Evolutionary conservation across 2,797 vertebrate genomes (phyloP).

Genomic region (Sebastes steindachneri): DNA sequence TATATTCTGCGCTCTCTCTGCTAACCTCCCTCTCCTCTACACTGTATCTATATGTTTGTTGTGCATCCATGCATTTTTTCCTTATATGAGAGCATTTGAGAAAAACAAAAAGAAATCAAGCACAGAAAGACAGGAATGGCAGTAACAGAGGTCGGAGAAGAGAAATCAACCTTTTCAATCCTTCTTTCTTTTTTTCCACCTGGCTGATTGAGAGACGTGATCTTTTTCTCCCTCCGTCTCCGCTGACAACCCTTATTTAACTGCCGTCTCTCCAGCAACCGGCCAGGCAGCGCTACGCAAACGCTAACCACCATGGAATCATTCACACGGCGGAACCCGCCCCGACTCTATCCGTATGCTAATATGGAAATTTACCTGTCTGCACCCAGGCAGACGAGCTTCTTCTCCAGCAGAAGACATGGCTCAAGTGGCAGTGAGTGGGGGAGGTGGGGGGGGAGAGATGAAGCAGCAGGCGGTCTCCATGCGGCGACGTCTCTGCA

Average conservation of each 20-base stretch:
- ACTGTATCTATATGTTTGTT: neutral
- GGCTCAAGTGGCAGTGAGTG: neutral
- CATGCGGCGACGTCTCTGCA: conserved; percentile 22
- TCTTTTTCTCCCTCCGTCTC: conserved; percentile 39
- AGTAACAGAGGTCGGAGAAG: conserved; percentile 4
- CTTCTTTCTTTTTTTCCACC: neutral
- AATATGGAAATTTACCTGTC: conserved; percentile 42
- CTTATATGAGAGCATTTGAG: neutral
- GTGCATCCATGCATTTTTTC: neutral
- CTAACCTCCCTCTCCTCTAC: neutral
- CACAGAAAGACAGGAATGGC: neutral
- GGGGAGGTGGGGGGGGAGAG: neutral
- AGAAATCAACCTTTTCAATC: conserved; percentile 22
- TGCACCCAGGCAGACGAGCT: conserved; percentile 23
- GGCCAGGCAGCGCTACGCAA: neutral
- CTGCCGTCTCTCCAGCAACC: conserved; percentile 15
- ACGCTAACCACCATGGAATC: conserved; percentile 44
- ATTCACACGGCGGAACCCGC: conserved; percentile 25
- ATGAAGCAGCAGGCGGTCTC: conserved; percentile 19
- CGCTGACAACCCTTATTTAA: conserved; percentile 29
- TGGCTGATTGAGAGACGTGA: conserved; percentile 52
- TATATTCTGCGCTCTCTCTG: neutral
- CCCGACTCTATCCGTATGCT: conserved; percentile 34
- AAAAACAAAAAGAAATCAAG: neutral
- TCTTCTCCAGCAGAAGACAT: neutral